Conservation (phyloP, 2,888 invertebrate genomes). For the Orthosia gothica region DNA sequence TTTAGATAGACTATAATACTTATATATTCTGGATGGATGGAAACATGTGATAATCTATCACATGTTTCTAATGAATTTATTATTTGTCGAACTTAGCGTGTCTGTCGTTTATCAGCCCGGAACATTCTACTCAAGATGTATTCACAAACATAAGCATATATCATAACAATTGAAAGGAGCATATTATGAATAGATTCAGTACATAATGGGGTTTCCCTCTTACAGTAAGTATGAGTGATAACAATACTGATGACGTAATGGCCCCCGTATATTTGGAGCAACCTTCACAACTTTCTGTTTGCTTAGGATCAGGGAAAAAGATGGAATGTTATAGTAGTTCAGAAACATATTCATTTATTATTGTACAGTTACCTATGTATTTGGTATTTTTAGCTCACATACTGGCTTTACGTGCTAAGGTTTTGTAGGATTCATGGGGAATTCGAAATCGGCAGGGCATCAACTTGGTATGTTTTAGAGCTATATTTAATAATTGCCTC, state of each 20-base stretch:
- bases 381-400: conserved; percentile 2
- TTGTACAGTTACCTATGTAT: conserved; percentile 14
- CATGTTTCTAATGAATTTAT: too few species aligned
- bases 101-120: not conserved
- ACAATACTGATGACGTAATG: conserved; percentile 44
- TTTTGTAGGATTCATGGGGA: not conserved
- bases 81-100: too few species aligned
- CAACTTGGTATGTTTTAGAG: not conserved
- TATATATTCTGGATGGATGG: too few species aligned
- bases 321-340: conserved; percentile 29
- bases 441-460: not conserved
- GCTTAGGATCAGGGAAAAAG: conserved; percentile 25
- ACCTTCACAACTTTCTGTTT: conserved; percentile 47
- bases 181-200: conserved; percentile 33
- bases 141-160: conserved; percentile 54
- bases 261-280: conserved; percentile 21
- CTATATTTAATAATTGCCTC: too few species aligned
- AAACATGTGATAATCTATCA: too few species aligned
- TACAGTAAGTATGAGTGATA: conserved; percentile 15
- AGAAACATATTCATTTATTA: conserved; percentile 14
- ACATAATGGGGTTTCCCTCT: conserved; percentile 6
- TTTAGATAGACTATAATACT: too few species aligned
- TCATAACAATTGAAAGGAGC: conserved; percentile 35
- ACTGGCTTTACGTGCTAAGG: not conserved
- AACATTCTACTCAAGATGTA: not conserved